Evolutionary conservation across 2,888 invertebrate species (phyloP), one percentile per base, ranked within the genome.

Genomic region (Zygogramma bicolorata): DNA sequence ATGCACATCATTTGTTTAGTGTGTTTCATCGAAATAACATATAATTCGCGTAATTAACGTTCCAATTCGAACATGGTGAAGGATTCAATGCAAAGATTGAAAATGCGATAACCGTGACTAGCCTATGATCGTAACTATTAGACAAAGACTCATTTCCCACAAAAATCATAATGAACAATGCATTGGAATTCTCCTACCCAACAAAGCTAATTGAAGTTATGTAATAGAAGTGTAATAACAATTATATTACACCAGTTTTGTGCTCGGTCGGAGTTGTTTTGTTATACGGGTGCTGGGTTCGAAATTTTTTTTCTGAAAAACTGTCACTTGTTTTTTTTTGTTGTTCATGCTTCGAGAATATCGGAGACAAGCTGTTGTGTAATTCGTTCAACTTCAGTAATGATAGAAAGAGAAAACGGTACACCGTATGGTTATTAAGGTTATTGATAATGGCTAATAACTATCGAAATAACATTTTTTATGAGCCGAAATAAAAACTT

Each of bases 201-300:
- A 46, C 60, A 38, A 42, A 31, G 40, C 59, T 27, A 67, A 60
- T 60, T 42, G 60, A 67, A 67, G 67, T 67, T 59, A 67, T 42
- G 67, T 57, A 67, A 67, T 31, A 38, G 2, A 42, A 20, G 20
- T 25, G 40, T 40, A 67, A 67, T 67, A 22, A 59, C 40, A 31
- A 60, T 34, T 46, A 27, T 22, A 18, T 38, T 67, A 53, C 53
- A 53, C 53, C 27, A 53, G 53, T 53, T 49, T 49, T 22, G 22
- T 49, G 20, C 1, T 13, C 53, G 25, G 25, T 53, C n/a, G 22
- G n/a, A n/a, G 25, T 53, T 53, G 25, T 53, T 22, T 27, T 10
- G 6, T 25, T 25, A 53, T 27, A n/a, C n/a, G 53, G 53, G 27
- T 53, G 27, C 53, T 25, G 22, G 4, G 3, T 46, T 20, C 2